Percentiles rank a stretch among this genome's conserved stretches.
Evolutionary conservation across 1,140 invertebrate genomes (phyloP).

Genomic region (Bombus confusus): DNA sequence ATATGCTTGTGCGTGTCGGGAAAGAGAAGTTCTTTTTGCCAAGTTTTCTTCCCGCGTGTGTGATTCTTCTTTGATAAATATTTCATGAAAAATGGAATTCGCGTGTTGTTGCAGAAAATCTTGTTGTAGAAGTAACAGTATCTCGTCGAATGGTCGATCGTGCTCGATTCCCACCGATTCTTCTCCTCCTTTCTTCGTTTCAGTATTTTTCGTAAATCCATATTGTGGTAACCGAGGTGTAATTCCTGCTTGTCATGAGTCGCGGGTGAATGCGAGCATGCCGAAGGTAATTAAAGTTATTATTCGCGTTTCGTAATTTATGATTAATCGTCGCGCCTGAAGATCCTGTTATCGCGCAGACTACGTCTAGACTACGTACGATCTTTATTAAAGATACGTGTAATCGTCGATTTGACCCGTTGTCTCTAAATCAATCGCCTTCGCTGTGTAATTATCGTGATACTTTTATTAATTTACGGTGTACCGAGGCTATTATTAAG

Average conservation of each 20-base stretch:
- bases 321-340: conserved; percentile 53
- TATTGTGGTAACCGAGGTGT: conserved; percentile 43
- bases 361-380: too few species aligned
- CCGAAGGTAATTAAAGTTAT: conserved; percentile 60
- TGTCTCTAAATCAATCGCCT: conserved; percentile 13
- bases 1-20: neutral
- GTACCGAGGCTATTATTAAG: neutral
- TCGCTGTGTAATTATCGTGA: neutral
- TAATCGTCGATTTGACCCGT: neutral
- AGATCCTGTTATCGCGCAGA: neutral
- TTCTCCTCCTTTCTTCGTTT: neutral
- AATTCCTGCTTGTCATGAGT: conserved; percentile 43
- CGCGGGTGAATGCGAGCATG: neutral
- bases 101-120: neutral
- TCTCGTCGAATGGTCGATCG: neutral
- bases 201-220: conserved; percentile 16
- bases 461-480: neutral
- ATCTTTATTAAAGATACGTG: neutral
- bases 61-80: conserved; percentile 14
- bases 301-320: conserved; percentile 52
- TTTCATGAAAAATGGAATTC: neutral
- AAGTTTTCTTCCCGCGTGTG: neutral
- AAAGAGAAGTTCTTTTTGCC: neutral
- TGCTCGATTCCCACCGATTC: neutral
- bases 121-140: neutral